Conservation (phyloP, 2,888 invertebrate species). For the Empis livida region DNA sequence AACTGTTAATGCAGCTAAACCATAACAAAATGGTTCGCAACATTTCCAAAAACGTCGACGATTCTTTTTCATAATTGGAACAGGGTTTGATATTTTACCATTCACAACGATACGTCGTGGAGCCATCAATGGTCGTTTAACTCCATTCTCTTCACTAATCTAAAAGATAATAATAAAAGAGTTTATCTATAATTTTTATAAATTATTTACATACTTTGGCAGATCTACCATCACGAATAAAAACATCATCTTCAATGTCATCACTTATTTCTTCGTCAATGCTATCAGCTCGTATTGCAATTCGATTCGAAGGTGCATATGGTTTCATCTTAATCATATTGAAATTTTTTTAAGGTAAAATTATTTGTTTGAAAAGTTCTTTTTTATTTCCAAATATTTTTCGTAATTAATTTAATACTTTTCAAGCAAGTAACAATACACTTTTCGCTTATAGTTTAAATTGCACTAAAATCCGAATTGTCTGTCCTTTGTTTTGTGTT, state of each 20-base stretch:
- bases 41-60: conserved; percentile 40
- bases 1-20: conserved; percentile 44
- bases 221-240: conserved; percentile 57
- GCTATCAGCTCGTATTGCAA: conserved; percentile 49
- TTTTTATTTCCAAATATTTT: no score
- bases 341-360: background rate
- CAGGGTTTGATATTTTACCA: conserved; percentile 30
- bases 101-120: conserved; percentile 45
- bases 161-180: conserved; percentile 18
- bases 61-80: conserved; percentile 40
- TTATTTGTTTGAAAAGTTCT: background rate
- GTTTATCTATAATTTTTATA: background rate
- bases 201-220: conserved; percentile 38
- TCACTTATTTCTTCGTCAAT: conserved; percentile 59
- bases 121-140: conserved; percentile 61
- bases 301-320: conserved; percentile 46
- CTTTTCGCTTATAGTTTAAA: no score
- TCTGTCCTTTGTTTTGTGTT: no score
- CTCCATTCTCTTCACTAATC: conserved; percentile 52
- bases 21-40: conserved; percentile 54
- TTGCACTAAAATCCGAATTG: no score
- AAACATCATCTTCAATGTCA: conserved; percentile 66
- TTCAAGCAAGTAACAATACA: no score
- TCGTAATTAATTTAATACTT: no score
- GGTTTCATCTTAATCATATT: conserved; percentile 40